Evolutionary conservation across 2,797 vertebrate species (phyloP).

Genomic region (Thalassophryne amazonica): DNA sequence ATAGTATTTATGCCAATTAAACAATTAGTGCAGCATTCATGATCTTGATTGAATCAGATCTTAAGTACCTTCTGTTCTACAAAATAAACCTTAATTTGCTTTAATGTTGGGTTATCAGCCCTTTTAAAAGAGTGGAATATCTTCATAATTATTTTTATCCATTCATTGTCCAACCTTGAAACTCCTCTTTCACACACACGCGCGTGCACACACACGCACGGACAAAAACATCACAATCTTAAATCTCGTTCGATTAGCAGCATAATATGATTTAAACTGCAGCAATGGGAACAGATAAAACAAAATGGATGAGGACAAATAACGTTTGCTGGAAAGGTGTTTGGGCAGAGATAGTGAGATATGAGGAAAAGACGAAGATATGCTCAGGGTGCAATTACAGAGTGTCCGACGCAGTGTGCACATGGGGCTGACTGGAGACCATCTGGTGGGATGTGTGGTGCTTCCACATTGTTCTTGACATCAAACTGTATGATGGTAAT

Average conservation of each 20-base stretch:
- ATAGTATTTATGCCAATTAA: background rate
- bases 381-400: slow-evolving; percentile 8
- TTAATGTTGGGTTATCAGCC: background rate
- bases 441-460: slow-evolving; percentile 26
- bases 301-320: background rate
- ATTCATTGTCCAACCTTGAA: background rate
- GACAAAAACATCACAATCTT: background rate
- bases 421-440: slow-evolving; percentile 3
- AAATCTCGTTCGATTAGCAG: background rate
- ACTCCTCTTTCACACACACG: background rate
- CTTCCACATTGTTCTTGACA: background rate
- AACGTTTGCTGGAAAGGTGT: slow-evolving; percentile 1
- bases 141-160: background rate
- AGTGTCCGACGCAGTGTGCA: slow-evolving; percentile 9
- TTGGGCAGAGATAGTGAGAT: background rate
- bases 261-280: slow-evolving; percentile 2
- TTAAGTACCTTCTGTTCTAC: background rate
- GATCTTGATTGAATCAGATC: background rate
- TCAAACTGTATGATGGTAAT: slow-evolving; percentile 1
- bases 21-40: background rate
- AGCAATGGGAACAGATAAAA: background rate
- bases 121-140: background rate
- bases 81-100: background rate
- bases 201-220: background rate
- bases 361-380: slow-evolving; percentile 1